A percentile compares a stretch with the other conserved stretches of the same genome.
These are phyloP conservation scores for Pseudomyrmex cubaensis DNA, from an alignment of 1,140 invertebrate species.

Conservation along the genomic window DNA sequence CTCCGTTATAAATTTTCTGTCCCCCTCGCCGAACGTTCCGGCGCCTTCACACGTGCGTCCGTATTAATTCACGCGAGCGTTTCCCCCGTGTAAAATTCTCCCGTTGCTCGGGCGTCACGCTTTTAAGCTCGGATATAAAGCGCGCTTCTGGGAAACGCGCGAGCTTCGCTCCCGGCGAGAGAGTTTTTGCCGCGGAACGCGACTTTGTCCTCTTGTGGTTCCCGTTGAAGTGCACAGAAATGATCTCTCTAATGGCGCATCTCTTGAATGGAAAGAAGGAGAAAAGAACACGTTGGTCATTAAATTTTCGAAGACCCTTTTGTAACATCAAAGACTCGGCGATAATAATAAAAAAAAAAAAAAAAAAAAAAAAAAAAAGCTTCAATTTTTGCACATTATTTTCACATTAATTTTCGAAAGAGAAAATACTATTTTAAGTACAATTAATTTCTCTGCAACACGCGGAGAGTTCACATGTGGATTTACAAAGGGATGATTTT, in stretches of 20 bases:
- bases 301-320: not conserved
- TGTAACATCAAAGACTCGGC: too few species aligned
- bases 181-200: too few species aligned
- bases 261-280: not conserved
- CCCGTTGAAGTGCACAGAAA: not conserved
- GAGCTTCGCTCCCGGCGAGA: not conserved
- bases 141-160: conserved; percentile 3
- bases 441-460: not conserved
- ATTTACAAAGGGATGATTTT: not conserved
- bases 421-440: not conserved
- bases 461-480: not conserved
- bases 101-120: not conserved
- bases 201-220: too few species aligned
- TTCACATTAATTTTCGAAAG: not conserved
- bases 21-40: conserved; percentile 66
- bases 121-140: conserved; percentile 53
- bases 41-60: conserved; percentile 66
- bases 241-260: not conserved
- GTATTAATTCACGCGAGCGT: conserved; percentile 57
- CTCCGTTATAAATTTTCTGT: conserved; percentile 81
- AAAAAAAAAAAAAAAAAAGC: too few species aligned
- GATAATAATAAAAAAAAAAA: too few species aligned
- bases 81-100: not conserved
- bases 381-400: not conserved
- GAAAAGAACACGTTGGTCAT: not conserved